These are phyloP conservation scores for Tenebrio molitor DNA, from an alignment of 1,140 invertebrate species.

Conservation along the genomic window DNA sequence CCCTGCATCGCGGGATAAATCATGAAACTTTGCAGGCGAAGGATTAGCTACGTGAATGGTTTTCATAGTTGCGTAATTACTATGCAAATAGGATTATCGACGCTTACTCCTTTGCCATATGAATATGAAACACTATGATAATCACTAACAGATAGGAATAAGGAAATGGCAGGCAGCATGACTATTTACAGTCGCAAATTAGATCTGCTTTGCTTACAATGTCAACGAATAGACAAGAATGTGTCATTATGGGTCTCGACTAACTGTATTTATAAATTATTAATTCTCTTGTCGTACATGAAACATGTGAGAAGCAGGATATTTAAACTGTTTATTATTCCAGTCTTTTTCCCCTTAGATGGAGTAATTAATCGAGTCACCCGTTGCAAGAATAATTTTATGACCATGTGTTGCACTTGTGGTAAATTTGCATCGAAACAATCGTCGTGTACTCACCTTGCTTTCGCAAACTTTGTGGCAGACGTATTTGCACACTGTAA, in stretches of 20 bases:
- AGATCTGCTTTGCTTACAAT: slow-evolving; percentile 38
- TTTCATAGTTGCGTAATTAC: slow-evolving; percentile 16
- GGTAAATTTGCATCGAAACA: background rate
- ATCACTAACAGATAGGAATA: background rate
- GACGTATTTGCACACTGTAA: slow-evolving; percentile 85
- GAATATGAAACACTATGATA: slow-evolving; percentile 18
- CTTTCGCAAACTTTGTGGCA: slow-evolving; percentile 82
- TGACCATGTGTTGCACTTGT: slow-evolving; percentile 2
- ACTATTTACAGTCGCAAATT: slow-evolving; percentile 48
- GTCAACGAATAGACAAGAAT: slow-evolving; percentile 30
- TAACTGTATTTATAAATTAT: slow-evolving; percentile 36
- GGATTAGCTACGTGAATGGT: background rate
- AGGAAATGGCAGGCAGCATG: slow-evolving; percentile 38
- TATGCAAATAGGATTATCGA: slow-evolving; percentile 1
- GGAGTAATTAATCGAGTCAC: background rate
- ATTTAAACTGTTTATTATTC: slow-evolving; percentile 39
- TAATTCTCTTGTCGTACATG: slow-evolving; percentile 18
- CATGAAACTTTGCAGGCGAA: background rate
- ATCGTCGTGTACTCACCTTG: slow-evolving; percentile 73
- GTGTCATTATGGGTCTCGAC: slow-evolving; percentile 10
- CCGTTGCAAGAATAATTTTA: background rate
- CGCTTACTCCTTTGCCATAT: background rate
- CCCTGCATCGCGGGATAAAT: background rate
- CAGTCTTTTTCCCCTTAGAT: slow-evolving; percentile 28
- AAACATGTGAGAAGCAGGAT: slow-evolving; percentile 13